phyloP scores from a whole-genome alignment of 92 coral and sea anemone genomes.

The Palythoa grandiflora region DNA sequence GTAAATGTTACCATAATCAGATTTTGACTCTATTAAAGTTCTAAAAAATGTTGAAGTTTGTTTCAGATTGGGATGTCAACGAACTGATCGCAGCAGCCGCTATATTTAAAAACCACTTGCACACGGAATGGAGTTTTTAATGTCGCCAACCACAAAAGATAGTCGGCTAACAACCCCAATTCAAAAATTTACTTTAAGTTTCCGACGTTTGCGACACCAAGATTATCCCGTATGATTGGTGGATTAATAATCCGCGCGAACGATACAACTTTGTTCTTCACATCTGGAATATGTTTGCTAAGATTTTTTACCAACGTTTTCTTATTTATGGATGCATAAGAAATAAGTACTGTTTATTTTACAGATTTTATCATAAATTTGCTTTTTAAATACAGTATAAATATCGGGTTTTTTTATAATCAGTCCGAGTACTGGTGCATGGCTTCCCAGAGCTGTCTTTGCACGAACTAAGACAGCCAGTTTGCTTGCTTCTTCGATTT shows the following conservation, averaged over 20 bases:
- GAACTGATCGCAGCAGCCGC: no score
- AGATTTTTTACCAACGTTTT: neutral
- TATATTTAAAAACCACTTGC: no score
- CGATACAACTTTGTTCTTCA: neutral
- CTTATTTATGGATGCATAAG: no score
- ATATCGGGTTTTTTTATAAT: neutral
- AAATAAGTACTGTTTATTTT: neutral
- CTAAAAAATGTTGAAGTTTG: no score
- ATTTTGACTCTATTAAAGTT: no score
- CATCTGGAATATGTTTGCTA: conserved; percentile 1
- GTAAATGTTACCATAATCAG: no score
- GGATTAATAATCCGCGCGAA: neutral
- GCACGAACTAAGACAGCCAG: no score
- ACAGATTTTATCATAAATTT: neutral
- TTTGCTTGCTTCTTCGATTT: no score
- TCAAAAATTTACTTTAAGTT: neutral
- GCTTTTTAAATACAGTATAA: no score
- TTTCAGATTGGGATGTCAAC: no score
- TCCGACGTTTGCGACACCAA: conserved; percentile 18
- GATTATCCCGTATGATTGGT: conserved; percentile 32
- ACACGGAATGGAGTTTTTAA: no score
- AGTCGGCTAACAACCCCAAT: neutral
- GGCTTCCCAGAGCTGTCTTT: neutral
- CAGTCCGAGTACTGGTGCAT: no score
- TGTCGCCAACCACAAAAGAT: neutral